phyloP scores from a whole-genome alignment of 2,888 invertebrate genomes.

The Stomorhina lunata region DNA sequence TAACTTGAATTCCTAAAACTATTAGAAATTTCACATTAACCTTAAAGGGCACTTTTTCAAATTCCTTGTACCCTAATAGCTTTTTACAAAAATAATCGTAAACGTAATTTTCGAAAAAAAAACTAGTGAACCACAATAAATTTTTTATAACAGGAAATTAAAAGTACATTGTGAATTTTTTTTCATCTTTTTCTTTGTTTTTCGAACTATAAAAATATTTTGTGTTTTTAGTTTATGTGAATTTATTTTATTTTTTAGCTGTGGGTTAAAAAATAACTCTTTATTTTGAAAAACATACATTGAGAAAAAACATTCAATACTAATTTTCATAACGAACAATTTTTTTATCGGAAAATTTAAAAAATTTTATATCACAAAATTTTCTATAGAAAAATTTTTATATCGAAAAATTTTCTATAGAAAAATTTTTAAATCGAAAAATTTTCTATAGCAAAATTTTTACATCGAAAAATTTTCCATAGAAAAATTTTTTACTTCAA shows the following conservation, averaged over 20 bases:
- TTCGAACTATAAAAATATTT: constrained; percentile 7
- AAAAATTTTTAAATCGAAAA: no score
- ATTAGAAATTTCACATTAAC: no score
- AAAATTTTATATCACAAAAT: neutral
- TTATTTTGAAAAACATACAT: neutral
- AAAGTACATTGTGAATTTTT: constrained; percentile 47
- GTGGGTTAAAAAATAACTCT: neutral
- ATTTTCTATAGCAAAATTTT: no score
- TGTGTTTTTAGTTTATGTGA: neutral
- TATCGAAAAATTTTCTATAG: no score
- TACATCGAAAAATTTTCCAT: no score
- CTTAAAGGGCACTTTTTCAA: no score
- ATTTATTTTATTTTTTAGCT: constrained; percentile 7
- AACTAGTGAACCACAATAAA: constrained; percentile 42
- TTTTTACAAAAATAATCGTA: constrained; percentile 1
- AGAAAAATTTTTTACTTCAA: no score
- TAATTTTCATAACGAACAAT: no score
- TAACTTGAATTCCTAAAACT: no score
- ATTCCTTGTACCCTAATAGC: neutral
- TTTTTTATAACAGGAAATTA: constrained; percentile 56
- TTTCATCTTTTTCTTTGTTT: constrained; percentile 4
- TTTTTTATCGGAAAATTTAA: neutral
- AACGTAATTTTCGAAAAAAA: constrained; percentile 30
- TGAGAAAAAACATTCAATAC: constrained; percentile 10
- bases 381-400: no score